Percentiles rank a stretch among this genome's conserved stretches.
phyloP scores from a whole-genome alignment of 2,797 vertebrate species.

The Myoxocephalus aenaeus region DNA sequence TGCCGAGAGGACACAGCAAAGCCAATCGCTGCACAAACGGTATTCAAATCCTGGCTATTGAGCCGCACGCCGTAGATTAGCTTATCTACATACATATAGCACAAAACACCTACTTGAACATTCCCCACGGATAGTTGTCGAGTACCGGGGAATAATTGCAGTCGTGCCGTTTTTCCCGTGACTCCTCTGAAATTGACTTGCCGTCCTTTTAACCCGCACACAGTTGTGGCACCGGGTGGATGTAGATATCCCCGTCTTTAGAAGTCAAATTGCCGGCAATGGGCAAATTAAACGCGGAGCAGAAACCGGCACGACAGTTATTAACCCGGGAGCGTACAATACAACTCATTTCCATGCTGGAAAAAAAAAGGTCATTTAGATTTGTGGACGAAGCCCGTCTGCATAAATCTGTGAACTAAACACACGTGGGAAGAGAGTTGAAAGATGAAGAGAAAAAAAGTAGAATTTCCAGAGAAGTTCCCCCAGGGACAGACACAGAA shows the following conservation, averaged over 20 bases:
- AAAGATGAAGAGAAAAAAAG: slow-evolving; percentile 19
- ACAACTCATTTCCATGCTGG: slow-evolving; percentile 65
- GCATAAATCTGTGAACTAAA: slow-evolving; percentile 68
- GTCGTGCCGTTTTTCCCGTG: slow-evolving; percentile 53
- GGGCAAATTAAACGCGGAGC: slow-evolving; percentile 67
- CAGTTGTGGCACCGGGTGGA: slow-evolving; percentile 70
- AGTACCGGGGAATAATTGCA: slow-evolving; percentile 76
- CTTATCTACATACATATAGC: slow-evolving; percentile 75
- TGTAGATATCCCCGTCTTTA: slow-evolving; percentile 70
- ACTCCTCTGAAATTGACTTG: slow-evolving; percentile 73
- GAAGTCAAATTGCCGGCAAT: slow-evolving; percentile 79
- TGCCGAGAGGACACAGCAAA: slow-evolving; percentile 32
- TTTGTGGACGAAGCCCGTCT: slow-evolving; percentile 60
- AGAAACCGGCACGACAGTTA: slow-evolving; percentile 65
- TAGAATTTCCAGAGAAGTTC: slow-evolving; percentile 26
- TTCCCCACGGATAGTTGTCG: slow-evolving; percentile 73
- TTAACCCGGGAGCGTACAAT: slow-evolving; percentile 62
- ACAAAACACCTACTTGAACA: slow-evolving; percentile 46
- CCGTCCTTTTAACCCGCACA: slow-evolving; percentile 73
- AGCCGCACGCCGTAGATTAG: slow-evolving; percentile 40
- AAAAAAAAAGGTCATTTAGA: slow-evolving; percentile 61
- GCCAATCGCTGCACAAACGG: slow-evolving; percentile 51
- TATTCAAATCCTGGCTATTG: slow-evolving; percentile 69
- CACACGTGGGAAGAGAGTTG: slow-evolving; percentile 41
- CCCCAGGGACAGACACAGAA: slow-evolving; percentile 27